Evolutionary conservation across 2,113 vertebrate species (phyloP).

Genomic region (Carassius gibelio): DNA sequence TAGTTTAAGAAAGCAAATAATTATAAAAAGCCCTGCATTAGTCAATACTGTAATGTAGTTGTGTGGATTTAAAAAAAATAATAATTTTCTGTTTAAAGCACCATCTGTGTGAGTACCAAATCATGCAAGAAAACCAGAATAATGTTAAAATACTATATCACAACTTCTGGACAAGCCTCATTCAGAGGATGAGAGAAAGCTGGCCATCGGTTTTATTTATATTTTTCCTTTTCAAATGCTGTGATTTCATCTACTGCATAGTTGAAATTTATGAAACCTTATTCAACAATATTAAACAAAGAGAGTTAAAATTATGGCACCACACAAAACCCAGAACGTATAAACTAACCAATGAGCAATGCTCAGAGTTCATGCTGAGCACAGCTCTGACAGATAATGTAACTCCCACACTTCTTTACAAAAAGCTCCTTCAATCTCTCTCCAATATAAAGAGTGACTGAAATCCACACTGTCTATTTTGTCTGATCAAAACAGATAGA

Average conservation of each 20-base stretch:
- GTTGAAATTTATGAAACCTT: constrained; percentile 48
- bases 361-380: background rate
- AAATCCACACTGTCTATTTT: background rate
- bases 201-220: constrained; percentile 38
- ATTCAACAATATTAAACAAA: constrained; percentile 51
- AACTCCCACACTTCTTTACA: background rate
- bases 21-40: background rate
- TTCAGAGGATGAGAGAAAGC: constrained; percentile 36
- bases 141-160: constrained; percentile 38
- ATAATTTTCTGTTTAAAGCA: constrained; percentile 32
- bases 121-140: constrained; percentile 15
- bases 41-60: constrained; percentile 14
- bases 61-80: background rate
- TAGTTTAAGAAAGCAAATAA: constrained; percentile 38
- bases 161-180: background rate
- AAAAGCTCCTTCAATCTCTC: background rate
- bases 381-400: background rate
- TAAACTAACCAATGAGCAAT: constrained; percentile 9
- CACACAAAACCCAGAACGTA: constrained; percentile 30
- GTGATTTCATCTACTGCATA: constrained; percentile 25
- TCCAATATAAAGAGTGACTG: background rate
- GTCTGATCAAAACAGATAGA: background rate
- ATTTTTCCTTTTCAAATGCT: constrained; percentile 38
- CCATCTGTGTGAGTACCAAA: constrained; percentile 14
- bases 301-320: constrained; percentile 44